Evolutionary conservation across 2,888 invertebrate species (phyloP), one percentile per base, ranked within the genome.

Genomic region (Scaptomyza tumidula): DNA sequence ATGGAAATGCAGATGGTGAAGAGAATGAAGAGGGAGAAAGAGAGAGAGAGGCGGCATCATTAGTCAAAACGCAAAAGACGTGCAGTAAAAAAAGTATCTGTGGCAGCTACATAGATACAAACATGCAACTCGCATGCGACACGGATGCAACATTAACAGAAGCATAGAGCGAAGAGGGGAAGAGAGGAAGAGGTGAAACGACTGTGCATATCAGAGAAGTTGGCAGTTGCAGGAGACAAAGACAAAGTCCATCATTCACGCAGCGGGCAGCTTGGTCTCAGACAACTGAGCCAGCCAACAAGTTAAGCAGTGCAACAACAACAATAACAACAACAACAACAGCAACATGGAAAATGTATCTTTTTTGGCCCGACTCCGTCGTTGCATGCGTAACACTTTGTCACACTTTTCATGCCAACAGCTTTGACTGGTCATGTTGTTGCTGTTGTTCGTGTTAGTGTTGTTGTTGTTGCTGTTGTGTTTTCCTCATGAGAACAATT

Each of bases 191-290:
- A 59, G 45, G 19, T 33, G 56, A 65, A 64, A 27, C 53, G 59
- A 24, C 74, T 50, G 50, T 50, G 69, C 49, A 50, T 66, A 66
- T 75, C 70, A 75, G 56, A 43, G 61, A 41, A 75, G 70, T 16
- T 73, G 76, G 76, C 73, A 86, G 74, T 77, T 76, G 84, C 80
- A 75, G 79, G 71, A 67, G 87, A 82, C 73, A 73, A 79, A 80
- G 78, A 77, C 78, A 78, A 90, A 89, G 90, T 83, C 90, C 90
- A 89, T 89, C 89, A 89, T 78, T 89, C 90, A 90, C 90, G 71
- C 89, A 90, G 90, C 90, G 88, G 89, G 90, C 82, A 79, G 85
- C 86, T 41, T 41, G 52, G 70, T 33, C 55, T 56, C 72, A 78
- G 81, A 86, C 80, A 86, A 69, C 83, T 72, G 46, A 68, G 37